These are phyloP conservation scores for Gymnopithys bicolor DNA, from an alignment of 2,797 vertebrate species.

Conservation along the genomic window DNA sequence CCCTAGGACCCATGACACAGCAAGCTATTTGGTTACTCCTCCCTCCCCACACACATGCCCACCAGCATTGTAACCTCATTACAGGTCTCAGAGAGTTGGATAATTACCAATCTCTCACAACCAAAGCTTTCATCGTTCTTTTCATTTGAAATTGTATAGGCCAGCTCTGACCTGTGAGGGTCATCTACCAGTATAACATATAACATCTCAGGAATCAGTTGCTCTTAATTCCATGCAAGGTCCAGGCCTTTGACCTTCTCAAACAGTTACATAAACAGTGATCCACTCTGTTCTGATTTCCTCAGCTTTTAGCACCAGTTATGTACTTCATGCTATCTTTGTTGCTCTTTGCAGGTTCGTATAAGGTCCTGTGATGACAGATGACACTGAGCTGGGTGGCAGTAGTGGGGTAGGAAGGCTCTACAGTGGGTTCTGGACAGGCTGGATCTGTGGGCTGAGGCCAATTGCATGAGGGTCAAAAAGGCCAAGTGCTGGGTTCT, in stretches of 20 bases:
- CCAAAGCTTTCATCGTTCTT: background rate
- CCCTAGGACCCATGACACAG: background rate
- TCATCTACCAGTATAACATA: background rate
- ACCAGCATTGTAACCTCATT: background rate
- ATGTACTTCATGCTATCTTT: background rate
- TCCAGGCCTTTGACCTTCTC: conserved; percentile 16
- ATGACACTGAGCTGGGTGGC: background rate
- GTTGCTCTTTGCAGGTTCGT: background rate
- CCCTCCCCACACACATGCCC: background rate
- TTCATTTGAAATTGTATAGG: conserved; percentile 1
- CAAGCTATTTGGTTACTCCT: background rate
- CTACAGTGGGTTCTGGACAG: background rate
- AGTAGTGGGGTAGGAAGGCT: background rate
- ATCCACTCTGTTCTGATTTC: conserved; percentile 19
- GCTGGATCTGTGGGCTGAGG: background rate
- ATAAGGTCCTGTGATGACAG: background rate
- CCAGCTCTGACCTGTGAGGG: background rate
- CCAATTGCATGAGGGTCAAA: background rate
- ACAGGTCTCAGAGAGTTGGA: background rate
- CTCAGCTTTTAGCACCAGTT: conserved; percentile 1
- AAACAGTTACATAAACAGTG: background rate
- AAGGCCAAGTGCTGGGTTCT: background rate
- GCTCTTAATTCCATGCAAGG: background rate
- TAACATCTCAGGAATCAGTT: background rate
- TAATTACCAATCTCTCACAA: background rate